A percentile compares a stretch with the other conserved stretches of the same genome.
Conservation (phyloP, 2,888 invertebrate genomes). For the Pachycephus smyrnensis region DNA sequence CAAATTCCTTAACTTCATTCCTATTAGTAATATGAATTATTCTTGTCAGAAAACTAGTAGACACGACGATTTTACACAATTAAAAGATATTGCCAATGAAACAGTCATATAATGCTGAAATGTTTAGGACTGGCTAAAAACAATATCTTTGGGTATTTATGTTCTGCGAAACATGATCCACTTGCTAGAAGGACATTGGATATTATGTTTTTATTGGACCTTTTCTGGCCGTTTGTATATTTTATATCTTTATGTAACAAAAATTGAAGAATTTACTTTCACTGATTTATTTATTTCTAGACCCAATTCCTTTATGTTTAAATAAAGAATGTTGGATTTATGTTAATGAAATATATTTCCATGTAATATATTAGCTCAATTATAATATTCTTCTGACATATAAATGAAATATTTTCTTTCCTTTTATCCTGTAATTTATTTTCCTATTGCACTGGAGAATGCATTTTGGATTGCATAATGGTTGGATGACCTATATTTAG, state of each 20-base stretch:
- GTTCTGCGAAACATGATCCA: neutral
- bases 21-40: conserved; percentile 17
- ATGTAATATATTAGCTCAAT: neutral
- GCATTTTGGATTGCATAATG: neutral
- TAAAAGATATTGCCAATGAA: neutral
- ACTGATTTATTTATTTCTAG: neutral
- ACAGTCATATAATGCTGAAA: neutral
- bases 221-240: neutral
- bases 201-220: neutral
- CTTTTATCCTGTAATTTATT: neutral
- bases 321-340: neutral
- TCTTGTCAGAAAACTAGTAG: neutral
- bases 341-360: neutral
- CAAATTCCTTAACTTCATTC: conserved; percentile 14
- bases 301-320: neutral
- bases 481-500: neutral
- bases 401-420: neutral
- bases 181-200: neutral
- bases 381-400: neutral
- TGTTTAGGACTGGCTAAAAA: neutral
- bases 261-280: neutral
- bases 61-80: neutral
- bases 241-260: neutral
- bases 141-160: neutral
- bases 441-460: neutral